Conservation (phyloP, 2,113 vertebrate genomes). For the Paracanthobrama guichenoti region DNA sequence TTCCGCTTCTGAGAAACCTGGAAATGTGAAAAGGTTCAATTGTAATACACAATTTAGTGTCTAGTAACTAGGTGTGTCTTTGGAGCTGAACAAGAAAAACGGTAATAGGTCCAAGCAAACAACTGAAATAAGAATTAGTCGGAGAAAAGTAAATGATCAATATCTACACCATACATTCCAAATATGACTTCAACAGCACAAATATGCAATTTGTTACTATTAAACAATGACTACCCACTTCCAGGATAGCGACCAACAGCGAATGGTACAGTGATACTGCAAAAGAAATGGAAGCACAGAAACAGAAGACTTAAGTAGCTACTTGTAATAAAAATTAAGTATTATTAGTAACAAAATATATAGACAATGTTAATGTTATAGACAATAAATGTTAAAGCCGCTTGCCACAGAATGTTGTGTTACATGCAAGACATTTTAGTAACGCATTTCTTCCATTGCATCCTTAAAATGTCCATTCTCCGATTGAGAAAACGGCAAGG, state of each 20-base stretch:
- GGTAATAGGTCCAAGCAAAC: neutral
- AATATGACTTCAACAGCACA: neutral
- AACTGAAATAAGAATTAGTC: neutral
- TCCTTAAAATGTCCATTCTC: neutral
- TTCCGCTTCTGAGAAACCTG: no score
- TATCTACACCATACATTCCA: neutral
- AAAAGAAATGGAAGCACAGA: neutral
- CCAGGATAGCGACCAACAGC: neutral
- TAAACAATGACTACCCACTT: neutral
- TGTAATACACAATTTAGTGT: neutral
- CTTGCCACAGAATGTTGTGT: slow-evolving; percentile 31
- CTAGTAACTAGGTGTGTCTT: neutral
- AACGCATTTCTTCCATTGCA: slow-evolving; percentile 3
- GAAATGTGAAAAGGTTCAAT: no score
- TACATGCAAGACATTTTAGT: slow-evolving; percentile 19
- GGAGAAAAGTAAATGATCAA: neutral
- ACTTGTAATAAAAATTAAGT: neutral
- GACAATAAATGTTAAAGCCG: neutral
- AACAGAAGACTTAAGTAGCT: neutral
- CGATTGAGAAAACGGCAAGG: neutral
- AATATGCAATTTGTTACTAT: neutral
- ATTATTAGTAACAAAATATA: neutral
- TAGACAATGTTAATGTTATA: neutral
- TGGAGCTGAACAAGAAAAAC: neutral
- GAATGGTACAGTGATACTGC: neutral